A percentile compares a stretch with the other conserved stretches of the same genome.
phyloP scores from a whole-genome alignment of 2,113 vertebrate species.

The Aegithalos caudatus region DNA sequence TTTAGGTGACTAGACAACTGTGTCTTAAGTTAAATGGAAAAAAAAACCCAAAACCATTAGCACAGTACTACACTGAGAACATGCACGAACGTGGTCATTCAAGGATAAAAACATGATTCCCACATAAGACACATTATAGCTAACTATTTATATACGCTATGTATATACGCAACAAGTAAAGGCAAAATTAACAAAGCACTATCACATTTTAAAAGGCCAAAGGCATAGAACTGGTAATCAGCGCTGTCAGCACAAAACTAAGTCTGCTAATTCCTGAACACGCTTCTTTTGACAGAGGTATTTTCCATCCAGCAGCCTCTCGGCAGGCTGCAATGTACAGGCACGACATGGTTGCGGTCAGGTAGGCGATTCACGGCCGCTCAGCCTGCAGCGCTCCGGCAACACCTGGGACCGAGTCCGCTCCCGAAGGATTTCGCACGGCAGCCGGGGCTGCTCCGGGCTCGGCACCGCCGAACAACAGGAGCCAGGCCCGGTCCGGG shows the following conservation, averaged over 20 bases:
- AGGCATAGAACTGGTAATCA: neutral
- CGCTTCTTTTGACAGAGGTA: neutral
- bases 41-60: neutral
- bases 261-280: neutral
- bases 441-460: neutral
- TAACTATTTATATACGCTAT: neutral
- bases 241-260: neutral
- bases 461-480: neutral
- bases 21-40: neutral
- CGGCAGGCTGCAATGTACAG: rapidly evolving
- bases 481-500: neutral
- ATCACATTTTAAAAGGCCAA: neutral
- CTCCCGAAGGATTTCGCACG: rapidly evolving
- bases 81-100: neutral
- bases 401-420: neutral
- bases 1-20: neutral
- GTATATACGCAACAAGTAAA: rapidly evolving
- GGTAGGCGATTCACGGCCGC: rapidly evolving
- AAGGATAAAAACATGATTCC: neutral
- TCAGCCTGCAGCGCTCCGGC: neutral
- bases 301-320: neutral
- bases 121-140: neutral
- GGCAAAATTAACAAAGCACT: neutral
- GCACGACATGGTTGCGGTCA: rapidly evolving
- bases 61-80: neutral